Conservation (phyloP, 2,113 vertebrate genomes). For the Polypterus bichir region DNA sequence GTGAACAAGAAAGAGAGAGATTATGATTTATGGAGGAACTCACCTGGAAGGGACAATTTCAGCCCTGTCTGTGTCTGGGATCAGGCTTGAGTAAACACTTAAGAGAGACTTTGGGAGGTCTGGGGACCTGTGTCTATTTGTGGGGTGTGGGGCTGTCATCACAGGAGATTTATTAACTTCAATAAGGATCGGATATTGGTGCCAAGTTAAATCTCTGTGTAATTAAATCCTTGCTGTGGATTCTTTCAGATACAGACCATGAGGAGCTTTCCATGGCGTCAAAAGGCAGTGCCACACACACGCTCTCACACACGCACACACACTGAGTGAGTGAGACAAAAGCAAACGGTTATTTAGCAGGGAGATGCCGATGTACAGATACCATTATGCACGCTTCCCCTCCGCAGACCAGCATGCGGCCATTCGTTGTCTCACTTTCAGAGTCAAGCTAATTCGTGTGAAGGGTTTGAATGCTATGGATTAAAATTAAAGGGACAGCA, state of each 20-base stretch:
- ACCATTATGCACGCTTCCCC: too few relatives aligned
- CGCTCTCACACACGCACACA: constrained; percentile 10
- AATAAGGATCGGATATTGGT: constrained; percentile 33
- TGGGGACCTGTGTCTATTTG: constrained; percentile 21
- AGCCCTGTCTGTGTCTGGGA: not conserved
- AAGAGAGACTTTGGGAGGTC: constrained; percentile 15
- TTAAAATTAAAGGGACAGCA: too few relatives aligned
- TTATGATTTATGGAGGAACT: constrained; percentile 24
- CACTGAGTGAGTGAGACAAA: constrained; percentile 7
- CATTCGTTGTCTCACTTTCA: too few relatives aligned
- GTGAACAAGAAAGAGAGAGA: not conserved
- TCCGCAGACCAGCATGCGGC: too few relatives aligned
- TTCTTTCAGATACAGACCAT: constrained; percentile 38
- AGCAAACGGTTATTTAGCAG: too few relatives aligned
- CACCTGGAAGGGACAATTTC: constrained; percentile 16
- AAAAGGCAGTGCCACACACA: constrained; percentile 11
- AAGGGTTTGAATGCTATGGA: too few relatives aligned
- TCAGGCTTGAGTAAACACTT: constrained; percentile 2
- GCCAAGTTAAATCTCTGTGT: constrained; percentile 40
- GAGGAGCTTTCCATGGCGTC: constrained; percentile 18
- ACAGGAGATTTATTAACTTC: constrained; percentile 41
- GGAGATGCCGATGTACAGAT: too few relatives aligned
- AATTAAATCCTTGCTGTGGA: constrained; percentile 46
- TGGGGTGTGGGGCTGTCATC: constrained; percentile 25
- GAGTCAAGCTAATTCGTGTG: too few relatives aligned